Percentiles rank a stretch among this genome's conserved stretches.
Evolutionary conservation across 1,140 invertebrate species (phyloP).

Genomic region (Psix sp.): DNA sequence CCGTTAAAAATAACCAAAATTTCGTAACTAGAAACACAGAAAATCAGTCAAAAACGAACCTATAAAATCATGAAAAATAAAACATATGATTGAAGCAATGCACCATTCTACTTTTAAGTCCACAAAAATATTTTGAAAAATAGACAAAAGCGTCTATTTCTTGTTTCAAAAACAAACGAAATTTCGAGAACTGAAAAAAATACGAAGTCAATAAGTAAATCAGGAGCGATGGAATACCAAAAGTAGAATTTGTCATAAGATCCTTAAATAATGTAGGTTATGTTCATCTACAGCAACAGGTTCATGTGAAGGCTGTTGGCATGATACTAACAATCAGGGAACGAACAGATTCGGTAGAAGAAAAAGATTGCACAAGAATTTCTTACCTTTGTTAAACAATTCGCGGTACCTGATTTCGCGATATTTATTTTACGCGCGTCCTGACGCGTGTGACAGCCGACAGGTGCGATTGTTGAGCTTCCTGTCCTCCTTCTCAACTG

Average conservation of each 20-base stretch:
- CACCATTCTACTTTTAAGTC: too few species aligned
- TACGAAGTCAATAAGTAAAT: neutral
- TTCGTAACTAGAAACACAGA: too few species aligned
- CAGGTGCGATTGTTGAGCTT: constrained; percentile 25
- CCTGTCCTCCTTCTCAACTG: constrained; percentile 2
- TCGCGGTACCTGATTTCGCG: neutral
- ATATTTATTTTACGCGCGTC: constrained; percentile 41
- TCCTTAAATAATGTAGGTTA: constrained; percentile 31
- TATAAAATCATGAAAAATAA: too few species aligned
- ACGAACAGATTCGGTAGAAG: neutral
- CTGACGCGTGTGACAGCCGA: constrained; percentile 46
- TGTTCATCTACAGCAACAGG: constrained; percentile 41
- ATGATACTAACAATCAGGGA: neutral
- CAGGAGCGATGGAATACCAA: neutral
- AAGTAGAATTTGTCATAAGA: neutral
- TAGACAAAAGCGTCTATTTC: too few species aligned
- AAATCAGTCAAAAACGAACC: too few species aligned
- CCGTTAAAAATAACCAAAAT: too few species aligned
- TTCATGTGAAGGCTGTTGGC: constrained; percentile 7
- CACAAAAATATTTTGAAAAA: too few species aligned
- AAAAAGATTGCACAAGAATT: neutral
- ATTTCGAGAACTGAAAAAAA: too few species aligned
- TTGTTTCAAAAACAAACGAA: too few species aligned
- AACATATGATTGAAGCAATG: too few species aligned
- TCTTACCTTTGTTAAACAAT: neutral